phyloP scores from a whole-genome alignment of 2,797 vertebrate genomes.

The Enteromius viviparus region DNA sequence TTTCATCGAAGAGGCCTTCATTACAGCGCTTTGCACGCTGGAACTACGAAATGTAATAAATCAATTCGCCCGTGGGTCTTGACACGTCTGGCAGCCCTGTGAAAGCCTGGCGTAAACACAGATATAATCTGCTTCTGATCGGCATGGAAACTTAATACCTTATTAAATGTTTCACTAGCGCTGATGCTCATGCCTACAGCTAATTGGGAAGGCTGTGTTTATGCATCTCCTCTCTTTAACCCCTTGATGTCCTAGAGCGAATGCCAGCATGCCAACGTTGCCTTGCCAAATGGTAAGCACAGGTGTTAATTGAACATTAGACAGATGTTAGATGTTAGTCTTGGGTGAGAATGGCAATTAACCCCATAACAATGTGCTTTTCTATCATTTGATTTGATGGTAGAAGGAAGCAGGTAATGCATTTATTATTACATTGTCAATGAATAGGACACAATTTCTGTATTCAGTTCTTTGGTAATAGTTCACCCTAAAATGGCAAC shows the following conservation, averaged over 20 bases:
- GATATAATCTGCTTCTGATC: conserved; percentile 49
- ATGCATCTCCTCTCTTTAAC: conserved; percentile 30
- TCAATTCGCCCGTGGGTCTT: conserved; percentile 52
- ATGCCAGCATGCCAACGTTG: conserved; percentile 19
- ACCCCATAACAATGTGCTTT: conserved; percentile 12
- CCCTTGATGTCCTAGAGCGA: conserved; percentile 12
- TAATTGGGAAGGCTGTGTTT: conserved; percentile 47
- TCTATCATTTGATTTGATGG: conserved; percentile 7
- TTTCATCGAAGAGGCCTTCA: conserved; percentile 50
- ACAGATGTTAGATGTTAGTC: conserved; percentile 44
- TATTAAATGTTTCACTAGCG: conserved; percentile 46
- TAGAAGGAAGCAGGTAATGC: neutral
- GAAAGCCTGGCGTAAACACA: conserved; percentile 56
- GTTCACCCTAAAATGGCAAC: too few relatives aligned
- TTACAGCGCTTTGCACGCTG: conserved; percentile 22
- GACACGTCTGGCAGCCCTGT: conserved; percentile 39
- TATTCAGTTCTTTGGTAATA: neutral
- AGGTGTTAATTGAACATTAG: conserved; percentile 38
- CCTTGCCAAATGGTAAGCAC: conserved; percentile 32
- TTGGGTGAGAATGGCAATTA: conserved; percentile 37
- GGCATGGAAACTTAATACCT: conserved; percentile 40
- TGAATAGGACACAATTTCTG: neutral
- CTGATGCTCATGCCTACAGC: conserved; percentile 36
- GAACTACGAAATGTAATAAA: conserved; percentile 54
- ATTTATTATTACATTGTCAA: neutral